These are phyloP conservation scores for Centropus bengalensis DNA, from an alignment of 2,113 vertebrate species.

Conservation along the genomic window DNA sequence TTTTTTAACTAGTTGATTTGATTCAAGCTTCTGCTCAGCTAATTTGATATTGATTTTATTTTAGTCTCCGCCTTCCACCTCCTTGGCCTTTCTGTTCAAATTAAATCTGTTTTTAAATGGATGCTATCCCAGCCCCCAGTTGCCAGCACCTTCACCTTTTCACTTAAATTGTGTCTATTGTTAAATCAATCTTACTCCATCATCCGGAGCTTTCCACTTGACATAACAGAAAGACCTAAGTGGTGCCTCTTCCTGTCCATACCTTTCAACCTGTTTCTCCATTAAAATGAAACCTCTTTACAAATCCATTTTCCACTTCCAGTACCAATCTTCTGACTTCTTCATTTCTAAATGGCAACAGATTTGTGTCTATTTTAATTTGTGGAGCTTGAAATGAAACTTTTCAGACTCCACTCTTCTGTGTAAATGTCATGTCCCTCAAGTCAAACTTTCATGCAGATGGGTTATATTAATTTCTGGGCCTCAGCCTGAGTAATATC, in stretches of 20 bases:
- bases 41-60: slow-evolving; percentile 61
- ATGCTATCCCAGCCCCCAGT: background rate
- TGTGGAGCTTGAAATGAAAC: background rate
- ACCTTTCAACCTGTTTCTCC: background rate
- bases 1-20: background rate
- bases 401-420: background rate
- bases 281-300: slow-evolving; percentile 10
- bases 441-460: background rate
- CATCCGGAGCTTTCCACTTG: slow-evolving; percentile 18
- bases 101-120: slow-evolving; percentile 39
- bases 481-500: background rate
- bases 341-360: background rate
- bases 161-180: slow-evolving; percentile 49
- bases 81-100: slow-evolving; percentile 49
- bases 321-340: background rate
- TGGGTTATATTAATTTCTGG: background rate
- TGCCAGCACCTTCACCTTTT: slow-evolving; percentile 45
- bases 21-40: slow-evolving; percentile 22
- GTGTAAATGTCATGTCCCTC: background rate
- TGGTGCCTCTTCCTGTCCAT: background rate
- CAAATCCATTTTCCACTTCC: slow-evolving; percentile 16
- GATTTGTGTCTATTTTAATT: background rate
- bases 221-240: slow-evolving; percentile 6
- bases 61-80: slow-evolving; percentile 44
- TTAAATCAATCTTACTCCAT: slow-evolving; percentile 59